Conservation (phyloP, 2,113 vertebrate genomes). For the Gila orcuttii region DNA sequence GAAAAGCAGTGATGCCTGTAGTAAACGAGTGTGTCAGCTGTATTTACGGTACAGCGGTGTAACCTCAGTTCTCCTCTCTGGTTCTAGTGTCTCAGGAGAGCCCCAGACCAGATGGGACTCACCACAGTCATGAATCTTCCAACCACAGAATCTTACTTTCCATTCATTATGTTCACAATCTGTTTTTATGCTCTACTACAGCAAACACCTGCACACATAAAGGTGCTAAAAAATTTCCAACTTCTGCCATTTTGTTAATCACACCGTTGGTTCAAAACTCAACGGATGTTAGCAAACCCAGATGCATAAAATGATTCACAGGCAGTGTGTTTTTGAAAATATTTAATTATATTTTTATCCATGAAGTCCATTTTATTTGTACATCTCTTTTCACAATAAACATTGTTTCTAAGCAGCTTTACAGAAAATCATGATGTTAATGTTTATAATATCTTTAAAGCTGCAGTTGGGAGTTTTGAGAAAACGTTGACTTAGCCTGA, state of each 20-base stretch:
- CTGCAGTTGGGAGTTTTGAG: too few species aligned
- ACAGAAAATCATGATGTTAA: too few species aligned
- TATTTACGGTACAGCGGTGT: constrained; percentile 29
- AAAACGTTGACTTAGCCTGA: too few species aligned
- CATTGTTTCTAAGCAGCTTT: too few species aligned
- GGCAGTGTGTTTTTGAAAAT: too few species aligned
- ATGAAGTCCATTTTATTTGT: too few species aligned
- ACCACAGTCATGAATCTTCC: not conserved
- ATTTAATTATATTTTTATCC: too few species aligned
- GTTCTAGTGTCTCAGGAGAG: constrained; percentile 23
- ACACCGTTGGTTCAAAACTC: not conserved
- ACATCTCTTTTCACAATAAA: too few species aligned
- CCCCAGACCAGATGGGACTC: constrained; percentile 32
- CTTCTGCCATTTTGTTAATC: not conserved
- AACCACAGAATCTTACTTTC: not conserved
- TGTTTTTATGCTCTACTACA: not conserved
- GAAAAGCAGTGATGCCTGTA: constrained; percentile 3
- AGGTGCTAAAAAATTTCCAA: not conserved
- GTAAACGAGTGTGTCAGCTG: constrained; percentile 19
- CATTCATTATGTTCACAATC: not conserved
- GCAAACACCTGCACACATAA: not conserved
- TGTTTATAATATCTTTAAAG: too few species aligned
- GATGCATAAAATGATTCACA: not conserved
- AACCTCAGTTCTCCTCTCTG: constrained; percentile 28
- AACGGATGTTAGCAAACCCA: not conserved